These are phyloP conservation scores for Urocolius indicus DNA, from an alignment of 2,113 vertebrate species.

Conservation along the genomic window DNA sequence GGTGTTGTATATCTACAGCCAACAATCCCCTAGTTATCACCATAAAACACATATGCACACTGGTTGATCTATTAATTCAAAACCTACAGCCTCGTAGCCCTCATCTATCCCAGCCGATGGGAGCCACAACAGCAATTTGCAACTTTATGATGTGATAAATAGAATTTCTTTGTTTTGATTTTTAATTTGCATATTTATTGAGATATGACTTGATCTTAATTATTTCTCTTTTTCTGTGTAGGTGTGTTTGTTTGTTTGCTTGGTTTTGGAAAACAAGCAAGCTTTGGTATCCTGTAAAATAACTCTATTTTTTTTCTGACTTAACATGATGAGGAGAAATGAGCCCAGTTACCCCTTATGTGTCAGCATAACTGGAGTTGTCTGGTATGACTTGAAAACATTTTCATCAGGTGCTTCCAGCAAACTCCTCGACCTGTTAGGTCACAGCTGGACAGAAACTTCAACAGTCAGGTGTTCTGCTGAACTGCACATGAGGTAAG, in stretches of 20 bases:
- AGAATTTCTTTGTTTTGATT: constrained; percentile 80
- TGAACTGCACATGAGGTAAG: neutral
- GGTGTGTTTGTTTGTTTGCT: constrained; percentile 41
- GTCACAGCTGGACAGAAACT: constrained; percentile 27
- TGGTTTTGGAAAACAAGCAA: constrained; percentile 47
- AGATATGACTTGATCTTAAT: constrained; percentile 80
- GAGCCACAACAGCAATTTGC: constrained; percentile 72
- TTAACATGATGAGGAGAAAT: neutral
- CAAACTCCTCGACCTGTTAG: neutral
- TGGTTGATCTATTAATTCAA: constrained; percentile 22
- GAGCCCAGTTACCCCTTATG: neutral
- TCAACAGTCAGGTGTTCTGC: constrained; percentile 3
- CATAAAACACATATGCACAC: neutral
- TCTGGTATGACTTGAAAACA: neutral
- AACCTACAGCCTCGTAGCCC: neutral
- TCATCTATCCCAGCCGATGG: constrained; percentile 27
- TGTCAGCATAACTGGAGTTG: neutral
- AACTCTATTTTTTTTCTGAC: constrained; percentile 12
- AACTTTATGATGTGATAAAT: constrained; percentile 81
- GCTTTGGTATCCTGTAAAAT: constrained; percentile 29
- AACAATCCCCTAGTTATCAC: neutral
- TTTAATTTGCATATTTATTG: constrained; percentile 83
- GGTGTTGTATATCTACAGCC: neutral
- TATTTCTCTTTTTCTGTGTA: constrained; percentile 71
- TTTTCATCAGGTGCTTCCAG: neutral